These are phyloP conservation scores for Vulpes ferrilata DNA, from an alignment of 2,113 vertebrate species.

Conservation along the genomic window DNA sequence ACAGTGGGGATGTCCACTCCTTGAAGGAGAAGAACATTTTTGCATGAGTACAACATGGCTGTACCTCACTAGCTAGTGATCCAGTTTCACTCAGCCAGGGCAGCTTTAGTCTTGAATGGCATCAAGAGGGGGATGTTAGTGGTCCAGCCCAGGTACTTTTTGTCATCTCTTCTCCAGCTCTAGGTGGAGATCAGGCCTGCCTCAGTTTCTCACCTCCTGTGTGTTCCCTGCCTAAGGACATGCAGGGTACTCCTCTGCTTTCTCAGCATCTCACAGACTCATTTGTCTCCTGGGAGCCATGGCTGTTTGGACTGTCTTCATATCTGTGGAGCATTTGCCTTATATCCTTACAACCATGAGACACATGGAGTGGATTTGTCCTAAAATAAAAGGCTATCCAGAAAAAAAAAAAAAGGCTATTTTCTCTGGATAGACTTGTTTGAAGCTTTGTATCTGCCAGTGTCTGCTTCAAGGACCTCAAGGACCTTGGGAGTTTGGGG, in stretches of 20 bases:
- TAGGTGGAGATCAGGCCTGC: neutral
- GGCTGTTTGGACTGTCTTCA: neutral
- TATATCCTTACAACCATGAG: neutral
- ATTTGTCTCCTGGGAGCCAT: neutral
- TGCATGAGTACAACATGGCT: neutral
- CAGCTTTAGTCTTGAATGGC: neutral
- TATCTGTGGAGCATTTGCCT: constrained; percentile 44
- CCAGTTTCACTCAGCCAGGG: neutral
- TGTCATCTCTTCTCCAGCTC: neutral
- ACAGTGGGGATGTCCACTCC: neutral
- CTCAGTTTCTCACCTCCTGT: neutral
- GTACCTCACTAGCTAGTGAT: neutral
- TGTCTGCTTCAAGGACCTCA: neutral
- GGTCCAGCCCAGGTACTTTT: neutral
- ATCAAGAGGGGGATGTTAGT: rapidly evolving
- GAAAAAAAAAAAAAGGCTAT: neutral
- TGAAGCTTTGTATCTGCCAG: constrained; percentile 7
- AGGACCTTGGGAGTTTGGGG: neutral
- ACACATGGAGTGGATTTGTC: neutral
- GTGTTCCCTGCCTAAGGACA: neutral
- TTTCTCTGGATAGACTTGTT: neutral
- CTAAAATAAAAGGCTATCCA: constrained; percentile 3
- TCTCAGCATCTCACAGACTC: neutral
- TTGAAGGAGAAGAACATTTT: neutral
- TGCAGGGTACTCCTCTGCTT: neutral